phyloP scores from a whole-genome alignment of 2,888 invertebrate species.

The Cacoxenus indagator region DNA sequence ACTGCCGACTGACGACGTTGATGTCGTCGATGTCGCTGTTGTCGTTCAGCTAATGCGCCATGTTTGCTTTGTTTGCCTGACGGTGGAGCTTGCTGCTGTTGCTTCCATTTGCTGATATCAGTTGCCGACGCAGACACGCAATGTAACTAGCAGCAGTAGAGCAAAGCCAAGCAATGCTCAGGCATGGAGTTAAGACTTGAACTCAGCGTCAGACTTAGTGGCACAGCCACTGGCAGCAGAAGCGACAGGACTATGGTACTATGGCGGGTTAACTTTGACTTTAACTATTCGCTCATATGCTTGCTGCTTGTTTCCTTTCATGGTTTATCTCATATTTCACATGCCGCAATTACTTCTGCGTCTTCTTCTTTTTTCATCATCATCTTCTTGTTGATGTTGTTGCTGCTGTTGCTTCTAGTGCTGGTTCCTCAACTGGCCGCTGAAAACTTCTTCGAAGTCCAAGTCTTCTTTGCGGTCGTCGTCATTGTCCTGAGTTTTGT shows the following conservation, averaged over 20 bases:
- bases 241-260: too few relatives aligned
- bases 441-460: not conserved
- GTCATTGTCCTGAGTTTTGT: conserved; percentile 9
- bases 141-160: not conserved
- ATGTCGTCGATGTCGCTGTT: conserved; percentile 24
- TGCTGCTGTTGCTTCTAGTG: conserved; percentile 30
- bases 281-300: not conserved
- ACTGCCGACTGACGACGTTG: conserved; percentile 10
- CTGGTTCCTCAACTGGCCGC: conserved; percentile 4
- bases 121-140: conserved; percentile 16
- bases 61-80: conserved; percentile 51
- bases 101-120: conserved; percentile 12
- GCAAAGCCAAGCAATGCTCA: too few relatives aligned
- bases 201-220: not conserved
- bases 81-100: not conserved
- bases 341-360: conserved; percentile 61
- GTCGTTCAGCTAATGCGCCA: conserved; percentile 39
- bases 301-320: conserved; percentile 8
- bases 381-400: conserved; percentile 24
- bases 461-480: not conserved
- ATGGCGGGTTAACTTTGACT: too few relatives aligned
- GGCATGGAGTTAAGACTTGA: too few relatives aligned
- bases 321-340: conserved; percentile 60
- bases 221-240: not conserved
- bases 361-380: conserved; percentile 60